phyloP scores from a whole-genome alignment of 2,113 vertebrate species.

The Planiliza haematocheilus region DNA sequence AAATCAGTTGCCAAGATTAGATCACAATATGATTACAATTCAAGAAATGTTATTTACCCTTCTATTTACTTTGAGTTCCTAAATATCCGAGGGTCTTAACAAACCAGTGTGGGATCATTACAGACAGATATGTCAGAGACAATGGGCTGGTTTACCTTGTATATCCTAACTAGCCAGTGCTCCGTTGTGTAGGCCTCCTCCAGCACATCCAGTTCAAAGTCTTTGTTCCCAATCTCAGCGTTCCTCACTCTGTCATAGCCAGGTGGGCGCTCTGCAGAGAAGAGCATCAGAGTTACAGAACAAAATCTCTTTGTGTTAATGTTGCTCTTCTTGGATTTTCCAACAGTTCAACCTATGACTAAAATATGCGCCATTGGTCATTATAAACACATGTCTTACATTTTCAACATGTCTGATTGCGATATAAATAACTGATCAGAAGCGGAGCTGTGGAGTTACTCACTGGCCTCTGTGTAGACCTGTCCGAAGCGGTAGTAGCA shows the following conservation, averaged over 20 bases:
- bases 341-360: too few relatives aligned
- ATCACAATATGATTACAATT: too few relatives aligned
- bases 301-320: neutral
- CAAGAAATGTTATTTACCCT: too few relatives aligned
- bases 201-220: constrained; percentile 97
- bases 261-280: constrained; percentile 91
- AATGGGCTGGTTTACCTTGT: constrained; percentile 88
- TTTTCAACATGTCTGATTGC: neutral
- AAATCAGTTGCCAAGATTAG: too few relatives aligned
- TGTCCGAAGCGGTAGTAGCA: constrained; percentile 99
- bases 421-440: neutral
- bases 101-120: too few relatives aligned
- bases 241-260: constrained; percentile 97
- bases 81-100: too few relatives aligned
- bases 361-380: too few relatives aligned
- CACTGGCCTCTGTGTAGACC: constrained; percentile 99
- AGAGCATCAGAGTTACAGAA: neutral
- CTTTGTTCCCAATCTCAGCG: constrained; percentile 98
- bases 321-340: too few relatives aligned
- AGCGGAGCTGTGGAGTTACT: constrained; percentile 69
- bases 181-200: constrained; percentile 99
- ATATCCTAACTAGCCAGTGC: constrained; percentile 99
- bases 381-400: too few relatives aligned
- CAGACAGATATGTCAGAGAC: neutral
- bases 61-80: too few relatives aligned